Conservation (phyloP, 2,888 invertebrate species). For the Thyatira batis region DNA sequence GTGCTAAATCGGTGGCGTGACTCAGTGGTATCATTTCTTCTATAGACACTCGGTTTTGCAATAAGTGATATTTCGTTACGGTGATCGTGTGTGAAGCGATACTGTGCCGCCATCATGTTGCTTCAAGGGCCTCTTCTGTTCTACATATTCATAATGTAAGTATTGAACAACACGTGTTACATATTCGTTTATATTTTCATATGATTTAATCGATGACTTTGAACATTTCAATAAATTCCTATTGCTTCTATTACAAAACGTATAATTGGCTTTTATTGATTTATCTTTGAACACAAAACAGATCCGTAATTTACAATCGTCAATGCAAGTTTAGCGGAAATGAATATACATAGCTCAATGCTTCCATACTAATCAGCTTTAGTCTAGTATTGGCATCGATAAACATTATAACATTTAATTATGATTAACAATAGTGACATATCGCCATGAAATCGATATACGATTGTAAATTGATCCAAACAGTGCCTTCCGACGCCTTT, state of each 20-base stretch:
- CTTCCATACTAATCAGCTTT: background rate
- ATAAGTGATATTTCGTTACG: constrained; percentile 50
- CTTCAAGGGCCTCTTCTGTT: constrained; percentile 54
- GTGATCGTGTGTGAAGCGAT: constrained; percentile 48
- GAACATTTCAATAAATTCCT: constrained; percentile 15
- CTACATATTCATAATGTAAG: constrained; percentile 65
- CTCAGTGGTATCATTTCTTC: constrained; percentile 39
- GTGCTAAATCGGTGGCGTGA: constrained; percentile 47
- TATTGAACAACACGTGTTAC: constrained; percentile 38
- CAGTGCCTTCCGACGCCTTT: constrained; percentile 40
- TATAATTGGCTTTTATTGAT: constrained; percentile 33
- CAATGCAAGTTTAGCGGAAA: constrained; percentile 6
- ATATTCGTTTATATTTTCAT: constrained; percentile 14
- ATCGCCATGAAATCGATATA: constrained; percentile 40
- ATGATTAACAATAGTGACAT: constrained; percentile 40
- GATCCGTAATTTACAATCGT: background rate
- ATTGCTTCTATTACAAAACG: constrained; percentile 19
- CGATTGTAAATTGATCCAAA: constrained; percentile 41
- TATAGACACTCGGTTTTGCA: constrained; percentile 30
- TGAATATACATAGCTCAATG: constrained; percentile 19
- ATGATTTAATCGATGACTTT: background rate
- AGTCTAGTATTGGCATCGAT: constrained; percentile 25
- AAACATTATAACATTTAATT: constrained; percentile 38
- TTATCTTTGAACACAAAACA: constrained; percentile 13
- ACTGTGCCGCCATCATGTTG: constrained; percentile 48